These are phyloP conservation scores for Conopomorpha cramerella DNA, from an alignment of 1,140 invertebrate genomes.

Conservation along the genomic window DNA sequence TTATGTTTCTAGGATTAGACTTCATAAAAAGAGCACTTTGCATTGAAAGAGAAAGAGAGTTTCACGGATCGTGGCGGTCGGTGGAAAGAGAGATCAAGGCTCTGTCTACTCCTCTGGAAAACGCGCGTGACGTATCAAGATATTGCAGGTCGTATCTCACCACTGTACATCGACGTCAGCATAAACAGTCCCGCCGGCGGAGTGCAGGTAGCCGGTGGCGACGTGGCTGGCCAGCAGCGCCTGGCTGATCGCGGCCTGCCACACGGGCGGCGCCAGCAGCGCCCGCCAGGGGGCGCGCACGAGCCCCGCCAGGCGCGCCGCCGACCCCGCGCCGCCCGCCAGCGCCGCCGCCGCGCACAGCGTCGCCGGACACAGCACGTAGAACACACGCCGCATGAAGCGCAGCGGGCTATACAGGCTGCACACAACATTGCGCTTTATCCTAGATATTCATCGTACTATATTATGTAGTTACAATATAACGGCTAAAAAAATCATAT, in stretches of 20 bases:
- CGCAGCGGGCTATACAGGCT: conserved; percentile 45
- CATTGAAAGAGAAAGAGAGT: no score
- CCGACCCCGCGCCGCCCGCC: conserved; percentile 11
- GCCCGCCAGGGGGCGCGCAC: conserved; percentile 14
- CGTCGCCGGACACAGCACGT: conserved; percentile 16
- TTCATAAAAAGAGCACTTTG: no score
- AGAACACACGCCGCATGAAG: conserved; percentile 32
- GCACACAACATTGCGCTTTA: no score
- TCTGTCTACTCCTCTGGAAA: background rate
- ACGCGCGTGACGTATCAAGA: no score
- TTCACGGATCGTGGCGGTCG: no score
- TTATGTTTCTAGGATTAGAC: no score
- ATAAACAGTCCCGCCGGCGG: conserved; percentile 62
- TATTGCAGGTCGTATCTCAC: conserved; percentile 25
- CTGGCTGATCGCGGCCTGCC: conserved; percentile 63
- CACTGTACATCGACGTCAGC: conserved; percentile 63
- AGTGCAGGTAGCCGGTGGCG: conserved; percentile 64
- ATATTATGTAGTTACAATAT: no score
- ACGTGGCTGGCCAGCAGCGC: conserved; percentile 63
- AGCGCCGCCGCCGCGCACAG: conserved; percentile 15
- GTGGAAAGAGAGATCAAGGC: no score
- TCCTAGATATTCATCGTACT: no score
- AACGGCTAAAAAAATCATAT: no score
- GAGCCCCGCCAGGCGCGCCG: conserved; percentile 8
- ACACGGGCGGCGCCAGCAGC: conserved; percentile 32